Evolutionary conservation across 2,113 vertebrate genomes (phyloP), one percentile per base, ranked within the genome.

Genomic region (Heterochromis multidens): DNA sequence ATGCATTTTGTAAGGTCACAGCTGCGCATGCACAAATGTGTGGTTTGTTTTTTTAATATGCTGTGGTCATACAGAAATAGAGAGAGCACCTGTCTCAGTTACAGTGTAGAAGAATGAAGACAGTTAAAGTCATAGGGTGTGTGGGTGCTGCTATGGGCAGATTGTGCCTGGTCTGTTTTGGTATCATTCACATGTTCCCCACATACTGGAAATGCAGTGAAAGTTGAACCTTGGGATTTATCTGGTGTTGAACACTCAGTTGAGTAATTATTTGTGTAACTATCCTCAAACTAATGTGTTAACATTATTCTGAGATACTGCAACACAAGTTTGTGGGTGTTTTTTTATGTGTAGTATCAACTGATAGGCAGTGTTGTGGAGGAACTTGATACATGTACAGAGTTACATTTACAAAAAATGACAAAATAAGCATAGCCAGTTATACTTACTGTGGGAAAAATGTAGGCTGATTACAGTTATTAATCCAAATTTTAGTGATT

Each of bases 11-110:
- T 17, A 79, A 63, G 72, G 29, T 25, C 83, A 86, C 85, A 78
- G 85, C 77, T 85, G 84, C 46, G 4, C 40, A 82, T 54, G 77
- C 27, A 72, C 70, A 74, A 49, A 31, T 58, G 19, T 19, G 65
- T 54, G 37, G 60, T 89, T 83, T 91, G 87, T 49, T 77, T 94
- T 93, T 95, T 94, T 88, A 94, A 94, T 92, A 94, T 91, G 89
- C 93, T 93, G 85, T 35, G 85, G 87, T 92, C 91, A 61, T 81
- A 95, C 94, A 80, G 91, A 95, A 96, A 96, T 96, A 96, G 95
- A 95, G 91, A 29, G 84, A 90, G 91, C 96, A 96, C 96, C 95
- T 96, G 96, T 95, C 93, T 86, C 79, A 67, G 79, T 83, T 46
- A 77, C 89, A 89, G 91, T n/a, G 29, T 25, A 86, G 93, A 94